Evolutionary conservation across 2,797 vertebrate species (phyloP).

Genomic region (Acanthiza pusilla): DNA sequence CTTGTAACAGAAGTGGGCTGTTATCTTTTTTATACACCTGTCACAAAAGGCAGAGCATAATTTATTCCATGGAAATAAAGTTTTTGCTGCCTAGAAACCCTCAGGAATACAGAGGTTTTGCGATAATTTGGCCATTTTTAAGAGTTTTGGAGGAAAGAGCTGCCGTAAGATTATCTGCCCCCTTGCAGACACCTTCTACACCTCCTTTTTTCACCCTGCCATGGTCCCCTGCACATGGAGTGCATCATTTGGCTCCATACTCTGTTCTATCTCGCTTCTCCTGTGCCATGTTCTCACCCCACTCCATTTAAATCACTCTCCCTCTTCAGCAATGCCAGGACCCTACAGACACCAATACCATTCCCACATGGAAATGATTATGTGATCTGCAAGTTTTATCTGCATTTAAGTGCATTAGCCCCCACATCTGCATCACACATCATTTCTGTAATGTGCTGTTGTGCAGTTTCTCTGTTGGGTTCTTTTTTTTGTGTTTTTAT

Average conservation of each 20-base stretch:
- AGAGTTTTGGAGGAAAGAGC: background rate
- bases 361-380: background rate
- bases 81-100: background rate
- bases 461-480: background rate
- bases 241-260: background rate
- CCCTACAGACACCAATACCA: background rate
- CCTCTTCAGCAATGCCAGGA: background rate
- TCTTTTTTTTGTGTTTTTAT: background rate
- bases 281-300: background rate
- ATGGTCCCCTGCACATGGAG: background rate
- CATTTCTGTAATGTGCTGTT: background rate
- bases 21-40: conserved; percentile 1
- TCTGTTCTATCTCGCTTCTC: background rate
- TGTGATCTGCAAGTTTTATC: rapidly evolving
- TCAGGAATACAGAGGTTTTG: background rate
- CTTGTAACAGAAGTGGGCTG: background rate
- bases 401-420: background rate
- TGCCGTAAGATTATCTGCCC: background rate
- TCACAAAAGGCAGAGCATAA: background rate
- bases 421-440: background rate
- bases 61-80: background rate
- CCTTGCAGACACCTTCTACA: background rate
- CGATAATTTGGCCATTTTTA: background rate
- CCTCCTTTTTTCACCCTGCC: background rate
- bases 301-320: background rate